A percentile compares a stretch with the other conserved stretches of the same genome.
These are phyloP conservation scores for Drosophila equinoxialis DNA, from an alignment of 1,140 invertebrate species.

Conservation along the genomic window DNA sequence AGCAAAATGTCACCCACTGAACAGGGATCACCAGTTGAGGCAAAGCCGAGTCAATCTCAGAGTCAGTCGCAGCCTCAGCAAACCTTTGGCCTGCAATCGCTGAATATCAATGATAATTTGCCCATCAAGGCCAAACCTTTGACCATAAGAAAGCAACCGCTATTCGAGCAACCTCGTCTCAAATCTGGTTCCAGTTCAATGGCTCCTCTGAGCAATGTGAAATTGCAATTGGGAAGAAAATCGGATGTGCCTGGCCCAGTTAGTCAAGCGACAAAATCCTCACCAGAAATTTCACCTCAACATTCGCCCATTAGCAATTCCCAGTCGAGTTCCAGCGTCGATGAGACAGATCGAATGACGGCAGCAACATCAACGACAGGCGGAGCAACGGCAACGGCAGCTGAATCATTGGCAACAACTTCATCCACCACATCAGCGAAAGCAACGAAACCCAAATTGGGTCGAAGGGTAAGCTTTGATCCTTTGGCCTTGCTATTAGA, in stretches of 20 bases:
- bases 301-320: slow-evolving; percentile 69
- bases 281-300: slow-evolving; percentile 48
- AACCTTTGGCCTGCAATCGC: slow-evolving; percentile 81
- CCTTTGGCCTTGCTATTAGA: slow-evolving; percentile 97
- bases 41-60: slow-evolving; percentile 48
- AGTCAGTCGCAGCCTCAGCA: slow-evolving; percentile 68
- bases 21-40: slow-evolving; percentile 25
- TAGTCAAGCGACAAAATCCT: slow-evolving; percentile 21
- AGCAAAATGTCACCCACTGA: slow-evolving; percentile 80
- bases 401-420: slow-evolving; percentile 19
- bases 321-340: slow-evolving; percentile 54
- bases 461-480: slow-evolving; percentile 97
- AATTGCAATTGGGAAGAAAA: slow-evolving; percentile 87
- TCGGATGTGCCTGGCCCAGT: slow-evolving; percentile 86
- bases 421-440: slow-evolving; percentile 82
- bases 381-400: slow-evolving; percentile 15
- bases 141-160: slow-evolving; percentile 90
- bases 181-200: slow-evolving; percentile 84
- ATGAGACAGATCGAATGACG: slow-evolving; percentile 63
- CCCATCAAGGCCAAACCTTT: slow-evolving; percentile 90
- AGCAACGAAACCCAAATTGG: slow-evolving; percentile 87
- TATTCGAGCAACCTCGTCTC: slow-evolving; percentile 90
- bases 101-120: slow-evolving; percentile 84
- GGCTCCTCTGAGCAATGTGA: slow-evolving; percentile 32
- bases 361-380: slow-evolving; percentile 9